phyloP scores from a whole-genome alignment of 2,797 vertebrate species.

The Microhierax caerulescens region DNA sequence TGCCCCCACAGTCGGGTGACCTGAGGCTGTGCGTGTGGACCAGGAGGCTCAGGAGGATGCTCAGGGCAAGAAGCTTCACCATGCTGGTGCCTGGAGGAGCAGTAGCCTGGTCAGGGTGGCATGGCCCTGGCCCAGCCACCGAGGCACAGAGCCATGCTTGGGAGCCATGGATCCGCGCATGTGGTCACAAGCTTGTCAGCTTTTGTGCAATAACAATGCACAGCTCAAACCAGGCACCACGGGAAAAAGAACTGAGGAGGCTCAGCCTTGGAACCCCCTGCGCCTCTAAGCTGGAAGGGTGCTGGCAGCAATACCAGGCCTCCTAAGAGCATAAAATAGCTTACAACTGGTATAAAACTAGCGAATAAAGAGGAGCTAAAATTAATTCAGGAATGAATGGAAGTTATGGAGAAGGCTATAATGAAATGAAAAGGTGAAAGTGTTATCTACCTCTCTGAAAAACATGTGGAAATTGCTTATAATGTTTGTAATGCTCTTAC shows the following conservation, averaged over 20 bases:
- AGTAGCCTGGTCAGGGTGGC: fast-evolving
- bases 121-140: fast-evolving
- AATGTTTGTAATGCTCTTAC: not conserved
- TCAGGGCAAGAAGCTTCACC: not conserved
- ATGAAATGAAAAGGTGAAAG: not conserved
- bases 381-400: not conserved
- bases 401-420: not conserved
- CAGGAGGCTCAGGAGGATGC: conserved; percentile 34
- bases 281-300: not conserved
- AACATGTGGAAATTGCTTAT: not conserved
- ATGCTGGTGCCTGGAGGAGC: fast-evolving
- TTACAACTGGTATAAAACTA: not conserved
- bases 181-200: not conserved
- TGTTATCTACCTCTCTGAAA: not conserved
- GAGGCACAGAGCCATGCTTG: fast-evolving
- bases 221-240: not conserved
- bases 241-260: not conserved
- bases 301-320: fast-evolving
- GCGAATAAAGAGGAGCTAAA: not conserved
- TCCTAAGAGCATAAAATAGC: not conserved
- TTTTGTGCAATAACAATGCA: not conserved
- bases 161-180: fast-evolving
- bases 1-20: not conserved
- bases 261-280: not conserved
- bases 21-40: not conserved